Evolutionary conservation across 2,113 vertebrate species (phyloP).

Genomic region (Dunckerocampus dactyliophorus): DNA sequence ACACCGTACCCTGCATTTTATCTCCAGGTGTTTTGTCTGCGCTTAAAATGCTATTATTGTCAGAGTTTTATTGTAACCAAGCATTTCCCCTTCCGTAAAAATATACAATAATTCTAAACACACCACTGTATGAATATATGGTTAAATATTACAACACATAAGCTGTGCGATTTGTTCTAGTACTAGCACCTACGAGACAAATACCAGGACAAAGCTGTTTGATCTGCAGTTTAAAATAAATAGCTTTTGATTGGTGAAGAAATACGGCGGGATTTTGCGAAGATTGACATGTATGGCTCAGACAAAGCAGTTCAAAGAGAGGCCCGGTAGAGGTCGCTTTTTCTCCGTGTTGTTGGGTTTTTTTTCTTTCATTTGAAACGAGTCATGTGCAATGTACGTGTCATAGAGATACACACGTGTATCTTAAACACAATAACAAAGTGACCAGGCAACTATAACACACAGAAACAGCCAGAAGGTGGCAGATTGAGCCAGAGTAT

Average conservation of each 20-base stretch:
- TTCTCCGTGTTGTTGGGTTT: neutral
- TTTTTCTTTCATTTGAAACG: neutral
- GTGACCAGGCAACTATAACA: too few species aligned
- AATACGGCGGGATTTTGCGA: conserved; percentile 28
- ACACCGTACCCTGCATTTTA: neutral
- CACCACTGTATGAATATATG: accelerated
- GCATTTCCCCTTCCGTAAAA: neutral
- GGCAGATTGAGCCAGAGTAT: too few species aligned
- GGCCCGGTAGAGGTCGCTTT: conserved; percentile 28
- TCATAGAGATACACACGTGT: too few species aligned
- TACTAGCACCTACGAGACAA: conserved; percentile 15
- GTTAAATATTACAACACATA: neutral
- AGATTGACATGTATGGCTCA: neutral
- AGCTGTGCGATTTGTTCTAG: accelerated
- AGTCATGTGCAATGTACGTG: too few species aligned
- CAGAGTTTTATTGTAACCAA: accelerated
- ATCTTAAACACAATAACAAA: too few species aligned
- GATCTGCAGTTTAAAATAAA: accelerated
- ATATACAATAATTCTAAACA: accelerated
- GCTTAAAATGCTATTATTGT: neutral
- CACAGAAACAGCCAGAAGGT: too few species aligned
- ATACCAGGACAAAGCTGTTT: accelerated
- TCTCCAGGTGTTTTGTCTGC: conserved; percentile 13
- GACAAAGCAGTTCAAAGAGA: neutral
- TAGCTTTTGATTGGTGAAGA: conserved; percentile 50